Evolutionary conservation across 2,888 invertebrate genomes (phyloP), one percentile per base, ranked within the genome.

Genomic region (Eupithecia dodoneata): DNA sequence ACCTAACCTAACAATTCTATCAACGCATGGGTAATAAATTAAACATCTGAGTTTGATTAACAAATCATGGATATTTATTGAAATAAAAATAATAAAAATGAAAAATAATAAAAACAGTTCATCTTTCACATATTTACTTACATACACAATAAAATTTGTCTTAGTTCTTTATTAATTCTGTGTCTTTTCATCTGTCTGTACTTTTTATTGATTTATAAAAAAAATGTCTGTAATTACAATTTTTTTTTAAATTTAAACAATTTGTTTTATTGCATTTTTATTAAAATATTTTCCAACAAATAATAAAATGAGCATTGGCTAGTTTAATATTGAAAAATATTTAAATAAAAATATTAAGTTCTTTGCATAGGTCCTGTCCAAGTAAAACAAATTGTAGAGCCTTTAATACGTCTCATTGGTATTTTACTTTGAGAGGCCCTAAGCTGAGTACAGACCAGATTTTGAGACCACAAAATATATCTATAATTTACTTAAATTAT

Each of bases 11-110:
- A 5, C 55, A 6, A 55, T n/a, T 10, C 7, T 42, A 42, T 7
- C 6, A 15, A 15, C 15, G 12, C 41, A 10, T 6, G 80, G 59
- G n/a, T 65, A 59, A 71, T n/a, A 89, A 94, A 90, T 89, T 77
- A 93, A 94, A 94, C 90, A 87, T 88, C 85, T 71, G 84, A 63
- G 79, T 75, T 82, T 92, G 88, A 92, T 94, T 95, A 95, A 95
- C 95, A 95, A 95, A 95, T 95, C 93, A 89, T 94, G 95, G 95
- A 95, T 95, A 95, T 95, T 95, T 95, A 95, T 94, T 95, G 95
- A 94, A 94, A 95, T 94, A 94, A 95, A 94, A 95, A 94, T 94
- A 94, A 93, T 94, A 94, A 94, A 94, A 94, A 94, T 92, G 92
- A 94, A 94, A 94, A 94, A 94, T 94, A 95, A 94, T 95, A 94